phyloP scores from a whole-genome alignment of 2,797 vertebrate species.

The Psittacula echo region DNA sequence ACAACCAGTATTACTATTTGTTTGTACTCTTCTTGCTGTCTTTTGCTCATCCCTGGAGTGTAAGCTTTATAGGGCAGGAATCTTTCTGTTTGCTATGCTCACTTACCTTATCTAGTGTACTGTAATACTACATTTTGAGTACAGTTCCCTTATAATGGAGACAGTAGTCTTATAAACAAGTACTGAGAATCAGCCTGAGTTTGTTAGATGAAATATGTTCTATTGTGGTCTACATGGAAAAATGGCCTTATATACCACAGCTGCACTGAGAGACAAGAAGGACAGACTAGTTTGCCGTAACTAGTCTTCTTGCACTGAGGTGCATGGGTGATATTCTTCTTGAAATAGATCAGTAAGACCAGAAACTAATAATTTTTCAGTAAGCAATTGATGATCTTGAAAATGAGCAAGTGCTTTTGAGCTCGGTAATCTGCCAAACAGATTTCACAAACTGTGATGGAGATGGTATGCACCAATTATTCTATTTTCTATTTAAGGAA shows the following conservation, averaged over 20 bases:
- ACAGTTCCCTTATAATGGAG: neutral
- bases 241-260: too few relatives aligned
- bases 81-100: neutral
- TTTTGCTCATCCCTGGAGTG: neutral
- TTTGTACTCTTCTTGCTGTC: neutral
- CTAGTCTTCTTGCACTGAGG: neutral
- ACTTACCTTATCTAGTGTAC: neutral
- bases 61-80: neutral
- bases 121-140: neutral
- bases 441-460: constrained; percentile 14
- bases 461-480: neutral
- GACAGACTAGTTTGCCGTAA: neutral
- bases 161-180: neutral
- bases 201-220: neutral
- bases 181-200: neutral
- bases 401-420: constrained; percentile 25
- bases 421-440: neutral
- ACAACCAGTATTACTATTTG: neutral
- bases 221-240: neutral
- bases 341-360: neutral
- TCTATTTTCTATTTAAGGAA: neutral
- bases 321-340: neutral
- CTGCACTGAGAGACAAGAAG: neutral
- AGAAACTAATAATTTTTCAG: neutral
- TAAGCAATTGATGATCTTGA: neutral